Evolutionary conservation across 1,140 invertebrate species (phyloP), one percentile per base, ranked within the genome.

Genomic region (Solen grandis): DNA sequence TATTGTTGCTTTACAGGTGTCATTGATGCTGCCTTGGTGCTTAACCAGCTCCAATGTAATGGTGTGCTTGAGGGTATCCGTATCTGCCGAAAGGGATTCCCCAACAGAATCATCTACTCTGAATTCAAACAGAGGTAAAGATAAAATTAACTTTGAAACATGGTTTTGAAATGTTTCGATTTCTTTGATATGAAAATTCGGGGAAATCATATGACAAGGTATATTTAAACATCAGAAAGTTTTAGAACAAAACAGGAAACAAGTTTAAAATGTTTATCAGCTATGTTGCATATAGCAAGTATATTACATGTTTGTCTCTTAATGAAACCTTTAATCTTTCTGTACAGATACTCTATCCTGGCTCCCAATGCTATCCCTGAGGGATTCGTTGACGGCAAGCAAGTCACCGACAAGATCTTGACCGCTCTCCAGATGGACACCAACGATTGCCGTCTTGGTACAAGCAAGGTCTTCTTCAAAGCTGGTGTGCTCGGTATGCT

Each of bases 11-110:
- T n/a, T n/a, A n/a, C n/a, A n/a, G n/a, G 98, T 94, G 94, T 99
- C 81, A 99, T 99, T 92, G 99, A 99, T 93, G 98, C 99, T 83
- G 97, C 97, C 92, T 95, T 99, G 93, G 99, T 99, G 57, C 97
- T 93, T 3, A 93, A 99, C 94, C 99, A 99, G 95, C 95, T 99
- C 89, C 99, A 99, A 85, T 99, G 99, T 96, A 99, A 99, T 95
- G 99, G 99, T 98, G 99, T 99, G 94, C 96, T 99, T 95, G 99
- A 99, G 96, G 99, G 99, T 94, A 99, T 99, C 94, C 97, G 99
- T 98, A 99, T 99, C 95, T 99, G 99, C 94, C 96, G 99, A 94
- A 99, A 99, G 95, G 99, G 99, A 93, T 99, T 99, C 96, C 99
- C 99, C 94, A 99, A 99, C 96, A 97, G 99, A 93, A 98, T 99